Base-by-base conservation (phyloP, 2,888 invertebrate genomes). In the Cephus spinipes region DNA sequence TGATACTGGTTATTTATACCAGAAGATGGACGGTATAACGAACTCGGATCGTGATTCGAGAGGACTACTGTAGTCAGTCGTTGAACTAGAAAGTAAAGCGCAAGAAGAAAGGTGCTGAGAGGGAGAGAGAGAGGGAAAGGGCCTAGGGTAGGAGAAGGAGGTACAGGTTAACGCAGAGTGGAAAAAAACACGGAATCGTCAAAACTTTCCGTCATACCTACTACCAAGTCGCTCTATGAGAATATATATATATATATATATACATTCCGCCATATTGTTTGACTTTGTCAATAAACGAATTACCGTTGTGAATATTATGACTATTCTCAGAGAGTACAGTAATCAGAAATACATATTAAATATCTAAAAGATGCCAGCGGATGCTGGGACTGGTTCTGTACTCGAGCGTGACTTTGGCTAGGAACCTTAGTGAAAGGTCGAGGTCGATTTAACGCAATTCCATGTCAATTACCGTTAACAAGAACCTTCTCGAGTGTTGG, bases 71-170 rank as follows among this genome's bases (percentile, higher is more conserved):
- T 55, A 55, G 55, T 69, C 69, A 79, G 76, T 78, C 79, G 76
- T 77, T 82, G 80, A 76, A 73, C 79, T 75, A 79, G 80, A 78
- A 81, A 81, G 78, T 80, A 79, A 79, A 73, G 79, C 76, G 71
- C 71, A 31, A 32, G 12, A 32, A 55, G 55, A 55, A 55, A 55
- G 55, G 55, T 55, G 71, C 71, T 31, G 31, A 30, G 32, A 69
- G 69, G 30, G n/a, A 32, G 32, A n/a, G 35, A 4, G 69, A 69
- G 69, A 32, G 69, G 12, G 69, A 32, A 30, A 69, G 30, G 69
- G 33, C 15, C 30, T 31, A 69, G 30, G 69, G 40, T 40, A 55
- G 55, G 15, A 23, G 23, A 23, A 23, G 55, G 6, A 23, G 23
- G 55, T 55, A 55, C 55, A 55, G 55, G 55, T 55, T 55, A 15